These are phyloP conservation scores for Gila orcuttii DNA, from an alignment of 2,113 vertebrate species.

Conservation along the genomic window DNA sequence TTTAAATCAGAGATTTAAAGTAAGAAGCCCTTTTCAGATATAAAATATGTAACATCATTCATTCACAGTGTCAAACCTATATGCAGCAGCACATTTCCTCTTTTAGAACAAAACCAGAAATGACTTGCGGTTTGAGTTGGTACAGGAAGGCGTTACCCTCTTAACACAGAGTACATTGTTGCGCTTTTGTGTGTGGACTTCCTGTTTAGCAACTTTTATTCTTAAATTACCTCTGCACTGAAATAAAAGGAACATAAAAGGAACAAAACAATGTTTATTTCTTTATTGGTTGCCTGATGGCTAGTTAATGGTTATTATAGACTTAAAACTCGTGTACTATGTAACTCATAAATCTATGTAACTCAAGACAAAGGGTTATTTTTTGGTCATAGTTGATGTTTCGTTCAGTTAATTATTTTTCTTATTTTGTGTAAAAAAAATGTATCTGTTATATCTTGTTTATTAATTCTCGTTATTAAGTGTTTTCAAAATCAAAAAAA, in stretches of 20 bases:
- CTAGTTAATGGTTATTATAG: background rate
- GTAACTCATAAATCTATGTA: no score
- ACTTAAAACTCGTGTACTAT: no score
- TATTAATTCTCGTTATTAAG: no score
- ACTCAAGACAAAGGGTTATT: no score
- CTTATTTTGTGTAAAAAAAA: no score
- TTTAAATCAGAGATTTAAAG: conserved; percentile 17
- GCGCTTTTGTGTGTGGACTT: conserved; percentile 38
- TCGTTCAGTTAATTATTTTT: no score
- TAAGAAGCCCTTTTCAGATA: conserved; percentile 2
- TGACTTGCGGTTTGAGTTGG: conserved; percentile 24
- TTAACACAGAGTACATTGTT: conserved; percentile 11
- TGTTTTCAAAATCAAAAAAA: no score
- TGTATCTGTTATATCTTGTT: no score
- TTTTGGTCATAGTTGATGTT: no score
- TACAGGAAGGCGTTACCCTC: conserved; percentile 3
- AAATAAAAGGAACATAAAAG: background rate
- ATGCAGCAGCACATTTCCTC: background rate
- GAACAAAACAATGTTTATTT: background rate
- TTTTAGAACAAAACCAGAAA: conserved; percentile 46
- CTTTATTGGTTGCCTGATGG: background rate
- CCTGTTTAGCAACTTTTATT: conserved; percentile 38
- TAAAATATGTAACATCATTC: background rate
- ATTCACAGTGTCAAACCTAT: background rate
- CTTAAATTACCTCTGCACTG: conserved; percentile 8